These are phyloP conservation scores for Cremastobaeus sp. DNA, from an alignment of 2,888 invertebrate species.

Conservation along the genomic window DNA sequence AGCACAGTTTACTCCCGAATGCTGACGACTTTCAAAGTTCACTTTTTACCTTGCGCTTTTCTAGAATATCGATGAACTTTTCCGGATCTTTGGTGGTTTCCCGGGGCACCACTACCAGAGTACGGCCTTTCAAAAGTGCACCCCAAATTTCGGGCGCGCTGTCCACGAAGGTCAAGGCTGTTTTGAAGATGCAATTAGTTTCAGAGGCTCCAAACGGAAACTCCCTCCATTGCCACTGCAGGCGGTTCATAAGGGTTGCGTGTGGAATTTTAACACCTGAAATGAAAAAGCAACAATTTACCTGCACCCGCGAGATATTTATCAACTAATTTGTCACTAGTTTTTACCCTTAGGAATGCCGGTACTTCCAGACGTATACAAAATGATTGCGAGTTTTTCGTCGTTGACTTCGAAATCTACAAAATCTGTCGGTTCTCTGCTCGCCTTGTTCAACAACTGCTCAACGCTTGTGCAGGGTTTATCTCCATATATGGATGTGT, in stretches of 20 bases:
- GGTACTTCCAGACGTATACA: conserved; percentile 94
- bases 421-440: conserved; percentile 76
- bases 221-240: conserved; percentile 91
- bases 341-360: conserved; percentile 89
- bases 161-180: conserved; percentile 94
- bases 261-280: conserved; percentile 89
- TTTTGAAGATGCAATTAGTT: conserved; percentile 90
- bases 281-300: background rate
- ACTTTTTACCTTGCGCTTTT: conserved; percentile 83
- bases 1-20: too few species aligned
- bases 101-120: conserved; percentile 87
- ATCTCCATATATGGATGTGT: conserved; percentile 67
- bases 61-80: conserved; percentile 83
- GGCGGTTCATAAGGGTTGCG: conserved; percentile 87
- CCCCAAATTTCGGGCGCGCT: conserved; percentile 94
- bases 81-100: conserved; percentile 88
- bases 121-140: conserved; percentile 84
- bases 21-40: too few species aligned
- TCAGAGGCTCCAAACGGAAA: conserved; percentile 87
- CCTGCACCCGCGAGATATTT: too few species aligned
- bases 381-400: conserved; percentile 83
- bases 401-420: conserved; percentile 77
- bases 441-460: conserved; percentile 79
- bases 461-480: conserved; percentile 78
- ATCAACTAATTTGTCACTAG: too few species aligned